A percentile compares a stretch with the other conserved stretches of the same genome.
Evolutionary conservation across 2,113 vertebrate species (phyloP).

Genomic region (Erythrocercus mccallii): DNA sequence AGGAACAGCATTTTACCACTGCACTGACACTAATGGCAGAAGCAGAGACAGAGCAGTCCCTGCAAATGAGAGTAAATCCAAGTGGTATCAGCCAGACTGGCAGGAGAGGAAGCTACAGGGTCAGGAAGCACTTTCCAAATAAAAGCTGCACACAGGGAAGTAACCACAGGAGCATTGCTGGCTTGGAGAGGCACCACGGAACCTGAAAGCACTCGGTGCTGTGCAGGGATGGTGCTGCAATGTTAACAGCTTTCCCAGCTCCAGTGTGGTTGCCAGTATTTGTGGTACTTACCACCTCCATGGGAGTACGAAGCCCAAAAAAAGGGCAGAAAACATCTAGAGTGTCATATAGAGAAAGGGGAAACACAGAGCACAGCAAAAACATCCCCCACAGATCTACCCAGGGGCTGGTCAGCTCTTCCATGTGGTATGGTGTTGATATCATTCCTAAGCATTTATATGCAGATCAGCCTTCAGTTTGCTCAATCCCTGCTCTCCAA

Average conservation of each 20-base stretch:
- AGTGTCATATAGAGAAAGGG: neutral
- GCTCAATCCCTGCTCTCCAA: neutral
- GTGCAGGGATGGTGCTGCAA: neutral
- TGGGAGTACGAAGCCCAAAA: neutral
- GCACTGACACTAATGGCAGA: slow-evolving; percentile 43
- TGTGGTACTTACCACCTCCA: neutral
- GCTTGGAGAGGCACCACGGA: neutral
- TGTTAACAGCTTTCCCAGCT: neutral
- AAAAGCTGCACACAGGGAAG: neutral
- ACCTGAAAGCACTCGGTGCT: accelerated
- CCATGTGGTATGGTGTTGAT: accelerated
- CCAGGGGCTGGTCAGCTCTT: neutral
- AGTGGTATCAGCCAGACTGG: neutral
- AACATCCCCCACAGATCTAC: neutral
- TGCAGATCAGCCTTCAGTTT: neutral
- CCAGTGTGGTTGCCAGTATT: neutral
- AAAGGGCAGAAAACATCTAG: neutral
- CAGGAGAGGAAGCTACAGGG: neutral
- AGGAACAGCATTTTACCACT: slow-evolving; percentile 51
- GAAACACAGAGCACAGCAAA: neutral
- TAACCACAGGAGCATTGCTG: accelerated
- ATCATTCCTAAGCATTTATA: neutral
- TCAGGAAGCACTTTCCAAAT: slow-evolving; percentile 4
- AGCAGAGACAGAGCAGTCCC: slow-evolving; percentile 44
- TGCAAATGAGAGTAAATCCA: slow-evolving; percentile 45